Conservation (phyloP, 2,888 invertebrate genomes). For the Drosophila phalerata region DNA sequence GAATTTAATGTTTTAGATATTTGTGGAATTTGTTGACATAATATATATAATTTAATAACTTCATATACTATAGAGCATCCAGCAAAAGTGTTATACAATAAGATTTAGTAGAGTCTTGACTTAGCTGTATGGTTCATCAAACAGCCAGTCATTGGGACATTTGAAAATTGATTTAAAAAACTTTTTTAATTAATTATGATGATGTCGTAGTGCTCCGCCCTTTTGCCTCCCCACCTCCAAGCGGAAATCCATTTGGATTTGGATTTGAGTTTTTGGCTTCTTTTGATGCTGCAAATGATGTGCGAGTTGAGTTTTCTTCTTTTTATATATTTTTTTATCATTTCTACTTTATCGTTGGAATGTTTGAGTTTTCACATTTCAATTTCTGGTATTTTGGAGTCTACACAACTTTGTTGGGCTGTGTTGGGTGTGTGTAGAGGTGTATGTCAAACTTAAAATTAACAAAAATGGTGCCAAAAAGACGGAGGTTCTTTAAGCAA, state of each 20-base stretch:
- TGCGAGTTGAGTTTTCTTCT: slow-evolving; percentile 57
- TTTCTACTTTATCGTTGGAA: slow-evolving; percentile 63
- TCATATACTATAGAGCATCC: slow-evolving; percentile 12
- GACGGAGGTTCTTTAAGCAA: slow-evolving; percentile 60
- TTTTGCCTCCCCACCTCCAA: background rate
- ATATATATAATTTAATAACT: too few species aligned
- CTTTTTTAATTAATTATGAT: slow-evolving; percentile 82
- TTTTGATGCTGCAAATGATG: slow-evolving; percentile 76
- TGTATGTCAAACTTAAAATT: slow-evolving; percentile 71
- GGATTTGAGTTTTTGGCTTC: slow-evolving; percentile 53
- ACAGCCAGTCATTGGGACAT: slow-evolving; percentile 71
- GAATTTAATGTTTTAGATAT: background rate
- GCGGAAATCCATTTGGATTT: slow-evolving; percentile 54
- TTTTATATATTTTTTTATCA: slow-evolving; percentile 27
- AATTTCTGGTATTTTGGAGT: slow-evolving; percentile 72
- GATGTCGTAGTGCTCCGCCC: slow-evolving; percentile 61
- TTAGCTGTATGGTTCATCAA: slow-evolving; percentile 67
- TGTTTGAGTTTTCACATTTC: slow-evolving; percentile 79
- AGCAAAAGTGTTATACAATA: slow-evolving; percentile 1
- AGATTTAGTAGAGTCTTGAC: slow-evolving; percentile 37
- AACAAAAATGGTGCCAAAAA: slow-evolving; percentile 68
- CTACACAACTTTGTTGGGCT: slow-evolving; percentile 54
- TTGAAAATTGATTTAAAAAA: slow-evolving; percentile 78
- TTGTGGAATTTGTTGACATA: too few species aligned
- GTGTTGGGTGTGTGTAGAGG: slow-evolving; percentile 5